These are phyloP conservation scores for Kobus ellipsiprymnus DNA, from an alignment of 2,113 vertebrate genomes.

Conservation along the genomic window DNA sequence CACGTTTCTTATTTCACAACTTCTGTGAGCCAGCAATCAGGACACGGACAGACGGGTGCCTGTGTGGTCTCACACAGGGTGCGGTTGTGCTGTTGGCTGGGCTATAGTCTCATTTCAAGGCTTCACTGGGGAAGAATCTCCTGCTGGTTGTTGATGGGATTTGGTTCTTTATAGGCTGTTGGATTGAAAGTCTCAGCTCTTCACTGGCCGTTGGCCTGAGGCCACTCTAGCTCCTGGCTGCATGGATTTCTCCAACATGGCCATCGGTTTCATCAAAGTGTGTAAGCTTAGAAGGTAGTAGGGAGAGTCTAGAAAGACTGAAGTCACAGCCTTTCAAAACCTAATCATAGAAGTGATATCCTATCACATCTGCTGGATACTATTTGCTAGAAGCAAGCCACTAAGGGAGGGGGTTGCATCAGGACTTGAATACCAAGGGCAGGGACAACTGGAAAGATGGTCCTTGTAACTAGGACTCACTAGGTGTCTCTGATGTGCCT, in stretches of 20 bases:
- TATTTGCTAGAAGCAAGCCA: neutral
- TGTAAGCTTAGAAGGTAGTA: neutral
- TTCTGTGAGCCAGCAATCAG: neutral
- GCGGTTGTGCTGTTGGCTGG: neutral
- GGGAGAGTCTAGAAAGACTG: neutral
- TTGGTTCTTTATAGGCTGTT: neutral
- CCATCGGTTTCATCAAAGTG: neutral
- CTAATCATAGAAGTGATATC: neutral
- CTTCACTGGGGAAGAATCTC: neutral
- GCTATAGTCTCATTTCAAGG: neutral
- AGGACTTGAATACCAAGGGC: neutral
- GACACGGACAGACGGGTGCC: neutral
- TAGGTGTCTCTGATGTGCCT: neutral
- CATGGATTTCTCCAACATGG: neutral
- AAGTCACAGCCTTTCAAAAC: neutral
- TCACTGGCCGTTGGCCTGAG: neutral
- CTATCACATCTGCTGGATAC: neutral
- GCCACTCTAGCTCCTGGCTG: neutral
- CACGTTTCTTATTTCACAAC: neutral
- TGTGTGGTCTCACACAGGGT: neutral
- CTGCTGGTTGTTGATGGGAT: neutral
- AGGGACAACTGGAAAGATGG: neutral
- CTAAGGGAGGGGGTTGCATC: neutral
- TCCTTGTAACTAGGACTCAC: neutral
- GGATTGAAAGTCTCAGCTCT: neutral